Percentiles rank a stretch among this genome's conserved stretches.
phyloP scores from a whole-genome alignment of 2,888 invertebrate species.

The Auanema sp. region DNA sequence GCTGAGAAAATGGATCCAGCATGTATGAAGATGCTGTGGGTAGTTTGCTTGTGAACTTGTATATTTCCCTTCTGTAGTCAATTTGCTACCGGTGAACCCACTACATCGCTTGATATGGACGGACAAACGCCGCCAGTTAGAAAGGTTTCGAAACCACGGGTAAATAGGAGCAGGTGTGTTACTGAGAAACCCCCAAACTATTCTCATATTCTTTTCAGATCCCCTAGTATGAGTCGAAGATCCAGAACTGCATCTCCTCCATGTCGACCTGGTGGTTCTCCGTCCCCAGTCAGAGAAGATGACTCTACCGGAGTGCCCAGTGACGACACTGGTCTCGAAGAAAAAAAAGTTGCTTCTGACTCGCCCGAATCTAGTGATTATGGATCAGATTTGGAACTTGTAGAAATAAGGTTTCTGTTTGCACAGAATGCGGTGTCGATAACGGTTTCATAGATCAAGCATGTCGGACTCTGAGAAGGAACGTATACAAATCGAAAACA shows the following conservation, averaged over 20 bases:
- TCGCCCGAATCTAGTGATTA: not conserved
- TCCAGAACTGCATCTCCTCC: no score
- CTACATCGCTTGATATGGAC: not conserved
- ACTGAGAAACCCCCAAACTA: no score
- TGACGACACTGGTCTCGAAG: no score
- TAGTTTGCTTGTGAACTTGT: not conserved
- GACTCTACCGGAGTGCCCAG: no score
- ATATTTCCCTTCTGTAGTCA: not conserved
- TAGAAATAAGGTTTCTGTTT: not conserved
- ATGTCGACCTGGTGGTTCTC: no score
- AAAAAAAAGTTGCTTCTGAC: not conserved
- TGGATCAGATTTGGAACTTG: not conserved
- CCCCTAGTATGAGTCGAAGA: no score
- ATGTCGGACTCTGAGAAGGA: conserved; percentile 63
- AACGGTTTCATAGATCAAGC: conserved; percentile 34
- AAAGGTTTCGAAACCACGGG: conserved; percentile 26
- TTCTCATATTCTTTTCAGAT: no score
- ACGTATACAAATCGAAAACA: conserved; percentile 56
- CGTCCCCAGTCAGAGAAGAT: no score
- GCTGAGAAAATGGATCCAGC: conserved; percentile 4
- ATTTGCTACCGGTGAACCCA: conserved; percentile 1
- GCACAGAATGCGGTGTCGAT: not conserved
- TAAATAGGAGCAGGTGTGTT: conserved; percentile 4
- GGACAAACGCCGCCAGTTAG: not conserved
- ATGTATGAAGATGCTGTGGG: not conserved